Evolutionary conservation across 2,113 vertebrate species (phyloP), one percentile per base, ranked within the genome.

Genomic region (Dipodomys merriami): DNA sequence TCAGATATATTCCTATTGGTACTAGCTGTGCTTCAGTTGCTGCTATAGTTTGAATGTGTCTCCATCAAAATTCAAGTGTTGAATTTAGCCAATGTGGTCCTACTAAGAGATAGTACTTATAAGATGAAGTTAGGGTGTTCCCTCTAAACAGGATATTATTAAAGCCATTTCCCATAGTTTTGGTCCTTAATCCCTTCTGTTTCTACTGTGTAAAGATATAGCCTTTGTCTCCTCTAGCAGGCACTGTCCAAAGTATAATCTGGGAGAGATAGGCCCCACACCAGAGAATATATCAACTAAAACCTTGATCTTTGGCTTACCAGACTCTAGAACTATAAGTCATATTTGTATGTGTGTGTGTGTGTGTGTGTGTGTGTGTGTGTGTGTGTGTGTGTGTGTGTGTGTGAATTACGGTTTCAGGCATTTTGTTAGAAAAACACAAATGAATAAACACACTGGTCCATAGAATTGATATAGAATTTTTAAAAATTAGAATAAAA

Each of bases 401-500:
- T 57, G 53, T 44, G 20, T 22, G 49, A 23, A 23, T 78, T 19
- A 49, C 30, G 0, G 5, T n/a, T 30, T 60, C 16, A 20, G 3
- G 18, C 2, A 13, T 29, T 64, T 68, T 71, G 46, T 71, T 33
- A 46, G 1, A 65, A 19, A 3, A 39, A 22, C 27, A 78, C 15
- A 49, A 27, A 62, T 46, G n/a, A 4, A 77, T 12, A 44, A 57
- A 53, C 18, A 46, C 8, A n/a, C 18, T 49, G 62, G 2, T n/a
- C 73, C 7, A 46, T 10, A 46, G 6, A 35, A 86, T 0, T 67
- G n/a, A 65, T 25, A 80, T 57, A 6, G 15, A 27, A 6, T 74
- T 76, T 74, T 69, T 83, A 74, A 79, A 74, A 94, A 83, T 57
- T 57, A 53, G 49, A 88, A 68, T 30, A 60, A 39, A 64, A 85